These are phyloP conservation scores for Pipistrellus pygmaeus DNA, from an alignment of 2,797 vertebrate genomes.

Conservation along the genomic window DNA sequence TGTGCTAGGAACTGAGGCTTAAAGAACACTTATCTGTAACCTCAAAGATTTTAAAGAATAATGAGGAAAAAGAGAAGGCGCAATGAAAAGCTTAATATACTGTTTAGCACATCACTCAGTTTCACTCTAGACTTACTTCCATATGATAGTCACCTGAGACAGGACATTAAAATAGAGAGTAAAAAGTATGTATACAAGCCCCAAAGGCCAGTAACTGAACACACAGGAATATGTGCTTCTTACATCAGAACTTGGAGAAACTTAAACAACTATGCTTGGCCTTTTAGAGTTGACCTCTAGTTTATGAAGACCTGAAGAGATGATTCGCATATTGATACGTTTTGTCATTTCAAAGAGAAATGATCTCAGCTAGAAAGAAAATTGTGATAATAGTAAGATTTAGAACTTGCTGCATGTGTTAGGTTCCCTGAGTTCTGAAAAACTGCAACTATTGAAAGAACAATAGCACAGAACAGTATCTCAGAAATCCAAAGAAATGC, in stretches of 20 bases:
- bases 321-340: not conserved
- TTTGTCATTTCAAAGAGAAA: slow-evolving; percentile 31
- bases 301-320: not conserved
- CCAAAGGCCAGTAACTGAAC: not conserved
- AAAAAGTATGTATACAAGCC: not conserved
- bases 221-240: not conserved
- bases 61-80: not conserved
- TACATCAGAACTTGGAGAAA: not conserved
- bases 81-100: not conserved
- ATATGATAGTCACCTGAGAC: not conserved
- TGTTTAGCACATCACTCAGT: not conserved
- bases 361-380: not conserved
- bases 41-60: slow-evolving; percentile 11
- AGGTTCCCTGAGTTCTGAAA: slow-evolving; percentile 29
- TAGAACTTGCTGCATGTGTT: slow-evolving; percentile 16
- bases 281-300: not conserved
- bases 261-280: not conserved
- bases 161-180: not conserved
- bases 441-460: not conserved
- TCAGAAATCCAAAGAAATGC: slow-evolving; percentile 29
- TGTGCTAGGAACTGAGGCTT: slow-evolving; percentile 17
- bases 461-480: not conserved
- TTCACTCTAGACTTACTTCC: slow-evolving; percentile 8
- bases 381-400: not conserved
- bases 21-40: not conserved